Conservation (phyloP, 2,113 vertebrate genomes). For the Pleuronectes platessa region DNA sequence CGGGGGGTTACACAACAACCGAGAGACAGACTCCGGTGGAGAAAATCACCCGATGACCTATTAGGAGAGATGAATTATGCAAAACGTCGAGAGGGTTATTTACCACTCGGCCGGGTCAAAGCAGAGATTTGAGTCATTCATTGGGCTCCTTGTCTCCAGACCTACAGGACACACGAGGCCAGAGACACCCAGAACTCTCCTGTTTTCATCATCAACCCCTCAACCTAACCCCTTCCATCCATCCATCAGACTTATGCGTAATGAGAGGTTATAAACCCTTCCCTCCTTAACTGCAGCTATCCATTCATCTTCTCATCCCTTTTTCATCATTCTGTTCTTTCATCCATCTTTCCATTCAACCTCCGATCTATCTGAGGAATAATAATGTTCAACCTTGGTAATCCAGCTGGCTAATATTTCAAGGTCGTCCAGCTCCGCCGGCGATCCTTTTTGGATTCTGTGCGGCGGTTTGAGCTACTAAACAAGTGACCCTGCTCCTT, state of each 20-base stretch:
- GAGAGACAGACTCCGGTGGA: constrained; percentile 10
- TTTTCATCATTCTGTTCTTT: constrained; percentile 65
- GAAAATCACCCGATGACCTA: constrained; percentile 26
- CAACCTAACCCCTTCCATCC: constrained; percentile 60
- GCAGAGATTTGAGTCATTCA: constrained; percentile 50
- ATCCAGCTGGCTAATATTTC: constrained; percentile 58
- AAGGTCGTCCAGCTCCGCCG: constrained; percentile 58
- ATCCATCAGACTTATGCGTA: constrained; percentile 68
- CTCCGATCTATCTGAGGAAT: constrained; percentile 50
- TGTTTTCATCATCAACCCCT: constrained; percentile 52
- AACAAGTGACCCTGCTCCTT: constrained; percentile 7
- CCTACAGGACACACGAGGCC: constrained; percentile 38
- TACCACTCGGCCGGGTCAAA: constrained; percentile 42
- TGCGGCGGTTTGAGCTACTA: constrained; percentile 11
- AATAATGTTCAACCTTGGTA: constrained; percentile 65
- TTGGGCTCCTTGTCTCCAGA: constrained; percentile 36
- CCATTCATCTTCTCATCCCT: constrained; percentile 69
- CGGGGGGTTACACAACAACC: constrained; percentile 3
- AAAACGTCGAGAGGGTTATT: constrained; percentile 54
- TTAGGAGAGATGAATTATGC: constrained; percentile 47
- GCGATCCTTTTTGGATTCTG: constrained; percentile 38
- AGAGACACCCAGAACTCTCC: constrained; percentile 43
- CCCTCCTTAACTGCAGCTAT: constrained; percentile 42
- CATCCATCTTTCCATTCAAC: constrained; percentile 54
- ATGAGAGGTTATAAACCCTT: constrained; percentile 69